Evolutionary conservation across 1,140 invertebrate species (phyloP), one percentile per base, ranked within the genome.

Genomic region (Luehdorfia chinensis): DNA sequence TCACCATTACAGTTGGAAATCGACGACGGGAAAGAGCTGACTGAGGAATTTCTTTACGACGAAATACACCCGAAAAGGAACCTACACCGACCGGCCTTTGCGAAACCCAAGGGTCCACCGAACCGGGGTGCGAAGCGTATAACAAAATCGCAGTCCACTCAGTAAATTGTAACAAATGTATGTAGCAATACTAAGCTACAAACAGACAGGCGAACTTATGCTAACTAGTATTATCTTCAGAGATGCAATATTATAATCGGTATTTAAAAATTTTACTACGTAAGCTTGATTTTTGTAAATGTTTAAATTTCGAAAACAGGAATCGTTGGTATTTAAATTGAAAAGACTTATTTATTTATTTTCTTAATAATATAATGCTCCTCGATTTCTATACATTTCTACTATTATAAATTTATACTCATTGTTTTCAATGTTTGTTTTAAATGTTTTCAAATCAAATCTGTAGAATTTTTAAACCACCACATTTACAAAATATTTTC

Each of bases 1-100:
- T n/a, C n/a, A n/a, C n/a, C n/a, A n/a, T n/a, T n/a, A n/a, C 87
- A 98, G 96, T 79, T 99, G 81, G 97, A 98, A 91, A 94, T 97
- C 60, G 96, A 97, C 76, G 92, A 93, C 63, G 94, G 94, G 30
- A 90, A 91, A 59, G 96, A 98, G 88, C 76, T 99, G 34, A 97
- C 94, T 1, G 95, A 96, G 84, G 93, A 94, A 53, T 97, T 91
- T 84, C 88, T 99, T 3, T 91, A 95, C 77, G 96, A 98, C n/a
- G n/a, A n/a, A n/a, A n/a, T n/a, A n/a, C n/a, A n/a, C n/a, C n/a
- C n/a, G n/a, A n/a, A n/a, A n/a, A 93, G 94, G 68, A 96, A 94
- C 80, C 90, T 97, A 31, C 94, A 96, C 79, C 90, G 93, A 60
- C 95, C 94, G 18, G 95, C 96, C 62, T 98, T 98, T 89, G 94